Evolutionary conservation across 2,113 vertebrate species (phyloP).

Genomic region (Melanotaenia duboulayi): DNA sequence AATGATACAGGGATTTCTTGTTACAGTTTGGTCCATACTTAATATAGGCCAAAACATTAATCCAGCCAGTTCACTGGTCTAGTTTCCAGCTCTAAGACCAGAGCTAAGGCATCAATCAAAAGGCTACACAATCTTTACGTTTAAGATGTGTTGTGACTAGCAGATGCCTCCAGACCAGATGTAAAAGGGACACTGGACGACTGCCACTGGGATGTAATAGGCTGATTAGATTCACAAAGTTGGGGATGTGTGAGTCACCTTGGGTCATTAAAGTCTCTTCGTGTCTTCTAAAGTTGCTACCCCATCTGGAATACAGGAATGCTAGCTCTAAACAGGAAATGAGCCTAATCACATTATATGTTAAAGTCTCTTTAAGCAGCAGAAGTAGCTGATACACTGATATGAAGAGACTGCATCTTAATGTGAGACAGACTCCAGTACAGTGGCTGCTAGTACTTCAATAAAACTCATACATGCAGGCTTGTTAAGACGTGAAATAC

Average conservation of each 20-base stretch:
- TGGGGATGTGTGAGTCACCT: constrained; percentile 53
- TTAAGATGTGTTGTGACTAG: constrained; percentile 2
- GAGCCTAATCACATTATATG: constrained; percentile 41
- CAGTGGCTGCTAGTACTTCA: neutral
- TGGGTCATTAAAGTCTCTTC: constrained; percentile 34
- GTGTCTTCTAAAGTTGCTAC: constrained; percentile 26
- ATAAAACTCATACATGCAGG: neutral
- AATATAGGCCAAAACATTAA: neutral
- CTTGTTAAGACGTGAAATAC: constrained; percentile 1
- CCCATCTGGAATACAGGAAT: constrained; percentile 45
- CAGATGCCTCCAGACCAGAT: constrained; percentile 41
- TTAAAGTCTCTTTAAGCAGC: constrained; percentile 9
- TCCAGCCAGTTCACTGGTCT: neutral
- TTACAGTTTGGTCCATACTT: neutral
- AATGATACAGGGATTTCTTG: neutral
- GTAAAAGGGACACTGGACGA: constrained; percentile 28
- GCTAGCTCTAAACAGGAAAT: constrained; percentile 63
- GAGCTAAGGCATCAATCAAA: constrained; percentile 9
- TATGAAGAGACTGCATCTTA: constrained; percentile 2
- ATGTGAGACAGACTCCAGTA: constrained; percentile 4
- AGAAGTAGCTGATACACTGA: constrained; percentile 30
- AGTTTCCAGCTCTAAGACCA: neutral
- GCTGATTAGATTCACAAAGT: constrained; percentile 43
- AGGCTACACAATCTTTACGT: neutral
- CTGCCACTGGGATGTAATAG: constrained; percentile 14